A percentile compares a stretch with the other conserved stretches of the same genome.
phyloP scores from a whole-genome alignment of 2,888 invertebrate species.

The Mythimna albipuncta region DNA sequence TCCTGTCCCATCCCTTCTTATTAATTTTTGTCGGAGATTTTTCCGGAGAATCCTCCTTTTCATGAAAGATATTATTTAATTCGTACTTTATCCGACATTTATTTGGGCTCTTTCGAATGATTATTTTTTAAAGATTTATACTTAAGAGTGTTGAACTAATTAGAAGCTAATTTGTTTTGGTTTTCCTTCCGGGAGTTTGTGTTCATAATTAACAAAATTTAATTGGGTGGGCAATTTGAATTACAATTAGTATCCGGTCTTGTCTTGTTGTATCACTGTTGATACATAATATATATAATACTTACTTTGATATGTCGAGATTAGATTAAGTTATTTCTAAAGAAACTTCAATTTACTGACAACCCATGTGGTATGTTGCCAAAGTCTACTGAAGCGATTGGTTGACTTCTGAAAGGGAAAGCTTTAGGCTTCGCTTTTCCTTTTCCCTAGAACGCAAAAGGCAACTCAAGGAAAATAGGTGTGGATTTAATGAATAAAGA shows the following conservation, averaged over 20 bases:
- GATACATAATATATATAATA: background rate
- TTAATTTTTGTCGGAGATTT: constrained; percentile 58
- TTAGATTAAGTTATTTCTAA: too few relatives aligned
- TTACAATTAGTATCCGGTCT: background rate
- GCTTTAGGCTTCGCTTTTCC: too few relatives aligned
- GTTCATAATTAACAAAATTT: background rate
- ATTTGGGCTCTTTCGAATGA: background rate
- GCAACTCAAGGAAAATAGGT: too few relatives aligned
- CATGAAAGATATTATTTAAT: constrained; percentile 36
- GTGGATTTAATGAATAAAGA: too few relatives aligned
- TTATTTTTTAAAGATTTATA: constrained; percentile 13
- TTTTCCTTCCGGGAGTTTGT: constrained; percentile 11
- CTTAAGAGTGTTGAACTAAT: constrained; percentile 17
- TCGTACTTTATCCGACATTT: constrained; percentile 26
- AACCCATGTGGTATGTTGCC: too few relatives aligned
- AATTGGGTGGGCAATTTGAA: background rate
- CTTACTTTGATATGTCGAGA: too few relatives aligned
- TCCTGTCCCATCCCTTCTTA: constrained; percentile 50
- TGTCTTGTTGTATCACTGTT: background rate
- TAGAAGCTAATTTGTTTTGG: constrained; percentile 25
- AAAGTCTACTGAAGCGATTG: too few relatives aligned
- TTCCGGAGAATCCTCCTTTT: constrained; percentile 31
- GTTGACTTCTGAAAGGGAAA: too few relatives aligned
- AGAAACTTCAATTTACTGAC: too few relatives aligned
- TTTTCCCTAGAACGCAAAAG: too few relatives aligned